These are phyloP conservation scores for Conger conger DNA, from an alignment of 2,113 vertebrate genomes.

Conservation along the genomic window DNA sequence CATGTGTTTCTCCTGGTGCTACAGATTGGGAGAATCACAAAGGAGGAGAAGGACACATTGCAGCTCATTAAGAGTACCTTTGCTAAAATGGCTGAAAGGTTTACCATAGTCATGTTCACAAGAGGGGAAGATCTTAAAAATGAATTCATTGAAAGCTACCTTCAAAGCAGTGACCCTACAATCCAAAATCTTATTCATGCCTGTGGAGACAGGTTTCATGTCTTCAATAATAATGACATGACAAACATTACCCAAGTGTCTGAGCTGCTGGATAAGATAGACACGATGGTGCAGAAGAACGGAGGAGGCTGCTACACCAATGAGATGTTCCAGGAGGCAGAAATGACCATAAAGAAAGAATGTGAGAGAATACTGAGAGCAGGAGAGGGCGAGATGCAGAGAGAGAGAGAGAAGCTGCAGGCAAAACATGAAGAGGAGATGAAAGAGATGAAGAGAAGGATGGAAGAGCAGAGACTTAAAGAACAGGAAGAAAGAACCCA, in stretches of 20 bases:
- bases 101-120: background rate
- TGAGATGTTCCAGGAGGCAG: background rate
- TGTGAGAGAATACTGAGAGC: no score
- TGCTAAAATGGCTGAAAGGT: conserved; percentile 15
- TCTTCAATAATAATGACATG: background rate
- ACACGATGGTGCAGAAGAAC: conserved; percentile 1
- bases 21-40: conserved; percentile 25
- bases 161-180: no score
- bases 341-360: no score
- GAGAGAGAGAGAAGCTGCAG: conserved; percentile 13
- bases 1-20: conserved; percentile 37
- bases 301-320: background rate
- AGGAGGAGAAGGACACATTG: conserved; percentile 30
- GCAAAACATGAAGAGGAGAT: no score
- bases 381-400: no score
- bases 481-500: conserved; percentile 12
- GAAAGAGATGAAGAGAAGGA: conserved; percentile 23
- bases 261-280: conserved; percentile 30
- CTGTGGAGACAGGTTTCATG: conserved; percentile 1
- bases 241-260: conserved; percentile 11
- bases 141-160: no score
- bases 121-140: background rate
- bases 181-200: background rate
- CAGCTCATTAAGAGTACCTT: conserved; percentile 28
- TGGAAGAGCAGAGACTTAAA: conserved; percentile 28